Base-by-base conservation (phyloP, 2,797 vertebrate genomes). In the Catamblyrhynchus diadema region DNA sequence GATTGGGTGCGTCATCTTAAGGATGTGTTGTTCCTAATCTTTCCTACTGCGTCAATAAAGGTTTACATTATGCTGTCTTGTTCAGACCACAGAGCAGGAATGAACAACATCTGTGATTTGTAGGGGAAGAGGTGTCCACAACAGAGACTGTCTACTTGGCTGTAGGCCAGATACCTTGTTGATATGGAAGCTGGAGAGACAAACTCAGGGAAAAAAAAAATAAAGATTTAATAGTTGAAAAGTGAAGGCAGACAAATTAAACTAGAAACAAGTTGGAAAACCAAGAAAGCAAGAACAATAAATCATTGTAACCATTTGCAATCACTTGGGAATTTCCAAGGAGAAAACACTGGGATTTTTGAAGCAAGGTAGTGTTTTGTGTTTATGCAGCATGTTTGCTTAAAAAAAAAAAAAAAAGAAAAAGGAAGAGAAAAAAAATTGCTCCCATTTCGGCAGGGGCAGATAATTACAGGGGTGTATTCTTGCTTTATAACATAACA, bases 71-170 rank as follows among this genome's bases (percentile, higher is more conserved):
- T 4, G 2, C 21, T 2, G 0, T 13, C 20, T 54, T 75, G 30
- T 62, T 79, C 4, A 6, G n/a, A 45, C 5, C 25, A 21, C 2
- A 47, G 9, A 65, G 4, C 10, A 27, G 13, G 39, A 71, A 42
- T 18, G n/a, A 24, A 35, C 22, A 62, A 22, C 6, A 21, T 51
- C 33, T 14, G 32, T 61, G 14, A 18, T 54, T 60, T 13, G 9
- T 2, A 33, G 19, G 59, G 33, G 24, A 47, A 62, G 2, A 1
- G 0, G 0, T 33, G 17, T 37, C 7, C 13, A 19, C 8, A 53
- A 8, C 4, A 39, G 35, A 50, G 39, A 17, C 15, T n/a, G 9
- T 10, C 22, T 14, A 5, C 23, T 12, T 61, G 30, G 14, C 35
- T 85, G 42, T 39, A 64, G 22, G 28, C 9, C 73, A 88, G 12